phyloP scores from a whole-genome alignment of 2,888 invertebrate species.

The Euproctis similis region DNA sequence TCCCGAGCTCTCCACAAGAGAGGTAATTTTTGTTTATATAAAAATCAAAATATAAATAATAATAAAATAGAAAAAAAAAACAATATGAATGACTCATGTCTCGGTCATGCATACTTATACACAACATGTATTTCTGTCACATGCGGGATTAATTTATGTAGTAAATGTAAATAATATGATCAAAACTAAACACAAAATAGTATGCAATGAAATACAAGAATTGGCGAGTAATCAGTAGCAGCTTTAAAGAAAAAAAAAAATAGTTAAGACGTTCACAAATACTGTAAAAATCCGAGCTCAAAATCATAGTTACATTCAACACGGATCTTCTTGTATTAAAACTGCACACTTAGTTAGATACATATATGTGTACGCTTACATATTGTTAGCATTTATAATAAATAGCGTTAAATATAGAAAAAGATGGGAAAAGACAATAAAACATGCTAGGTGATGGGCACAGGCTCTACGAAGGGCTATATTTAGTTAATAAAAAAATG shows the following conservation, averaged over 20 bases:
- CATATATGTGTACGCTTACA: slow-evolving; percentile 14
- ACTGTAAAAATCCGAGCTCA: no score
- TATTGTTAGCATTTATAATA: slow-evolving; percentile 53
- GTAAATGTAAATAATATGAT: slow-evolving; percentile 5
- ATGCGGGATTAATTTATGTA: slow-evolving; percentile 39
- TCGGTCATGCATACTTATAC: slow-evolving; percentile 53
- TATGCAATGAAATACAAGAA: slow-evolving; percentile 24
- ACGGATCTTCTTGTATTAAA: slow-evolving; percentile 40
- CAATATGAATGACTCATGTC: slow-evolving; percentile 38
- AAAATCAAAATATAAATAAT: slow-evolving; percentile 36
- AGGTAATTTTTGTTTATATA: slow-evolving; percentile 41
- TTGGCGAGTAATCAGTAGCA: slow-evolving; percentile 12
- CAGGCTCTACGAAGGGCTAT: slow-evolving; percentile 69
- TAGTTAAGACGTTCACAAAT: no score
- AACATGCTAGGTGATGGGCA: slow-evolving; percentile 70
- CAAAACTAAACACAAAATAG: slow-evolving; percentile 8
- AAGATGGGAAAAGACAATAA: slow-evolving; percentile 58
- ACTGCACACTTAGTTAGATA: slow-evolving; percentile 32
- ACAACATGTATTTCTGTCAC: slow-evolving; percentile 60
- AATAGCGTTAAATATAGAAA: slow-evolving; percentile 40
- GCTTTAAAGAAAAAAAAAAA: slow-evolving; percentile 4
- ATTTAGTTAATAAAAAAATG: slow-evolving; percentile 52
- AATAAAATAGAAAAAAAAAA: slow-evolving; percentile 30
- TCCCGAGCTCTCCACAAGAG: slow-evolving; percentile 76
- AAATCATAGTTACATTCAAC: no score